A percentile compares a stretch with the other conserved stretches of the same genome.
Evolutionary conservation across 2,888 invertebrate genomes (phyloP).

Genomic region (Conus canariensis): DNA sequence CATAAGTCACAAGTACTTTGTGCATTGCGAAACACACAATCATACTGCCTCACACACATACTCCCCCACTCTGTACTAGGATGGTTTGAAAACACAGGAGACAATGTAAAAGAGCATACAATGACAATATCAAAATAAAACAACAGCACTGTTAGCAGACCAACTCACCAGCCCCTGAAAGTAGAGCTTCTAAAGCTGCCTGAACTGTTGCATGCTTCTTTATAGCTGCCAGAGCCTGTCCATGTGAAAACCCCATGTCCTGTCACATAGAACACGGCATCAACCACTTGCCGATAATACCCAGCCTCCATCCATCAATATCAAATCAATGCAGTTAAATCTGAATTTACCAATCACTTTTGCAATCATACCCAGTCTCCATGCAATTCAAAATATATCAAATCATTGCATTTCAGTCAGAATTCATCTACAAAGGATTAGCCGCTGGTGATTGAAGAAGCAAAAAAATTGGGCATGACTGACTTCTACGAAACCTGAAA

Average conservation of each 20-base stretch:
- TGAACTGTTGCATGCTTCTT: constrained; percentile 76
- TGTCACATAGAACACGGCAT: constrained; percentile 52
- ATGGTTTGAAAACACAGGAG: neutral
- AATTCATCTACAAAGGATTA: no score
- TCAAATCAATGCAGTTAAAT: no score
- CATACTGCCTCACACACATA: neutral
- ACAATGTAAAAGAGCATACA: neutral
- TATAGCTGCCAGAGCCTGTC: constrained; percentile 77
- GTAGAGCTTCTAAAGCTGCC: constrained; percentile 77
- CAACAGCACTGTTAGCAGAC: neutral
- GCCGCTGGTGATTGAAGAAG: no score
- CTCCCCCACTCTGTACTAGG: neutral
- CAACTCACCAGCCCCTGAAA: constrained; percentile 73
- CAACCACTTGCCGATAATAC: no score
- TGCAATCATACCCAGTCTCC: no score
- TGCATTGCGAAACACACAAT: neutral
- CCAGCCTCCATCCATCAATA: no score
- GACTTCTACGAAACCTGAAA: no score
- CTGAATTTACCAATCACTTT: no score
- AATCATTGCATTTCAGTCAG: no score
- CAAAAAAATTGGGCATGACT: no score
- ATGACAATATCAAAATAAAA: neutral
- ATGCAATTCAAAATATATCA: no score
- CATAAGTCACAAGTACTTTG: no score
- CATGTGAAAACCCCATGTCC: constrained; percentile 79